These are phyloP conservation scores for Bombus superbus DNA, from an alignment of 1,140 invertebrate species.

Conservation along the genomic window DNA sequence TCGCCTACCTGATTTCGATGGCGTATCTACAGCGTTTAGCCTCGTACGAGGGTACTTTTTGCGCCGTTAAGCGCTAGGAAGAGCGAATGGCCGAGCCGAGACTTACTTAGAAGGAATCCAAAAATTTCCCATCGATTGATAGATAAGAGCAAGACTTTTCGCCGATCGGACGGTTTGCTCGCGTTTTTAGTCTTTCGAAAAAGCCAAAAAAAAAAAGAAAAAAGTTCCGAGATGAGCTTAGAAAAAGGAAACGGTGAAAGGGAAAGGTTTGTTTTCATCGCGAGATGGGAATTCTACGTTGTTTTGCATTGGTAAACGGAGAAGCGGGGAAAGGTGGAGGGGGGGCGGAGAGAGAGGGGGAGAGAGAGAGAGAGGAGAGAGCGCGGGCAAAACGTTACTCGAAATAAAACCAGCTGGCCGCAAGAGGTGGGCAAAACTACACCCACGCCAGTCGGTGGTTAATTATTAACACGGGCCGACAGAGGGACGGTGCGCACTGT, in stretches of 20 bases:
- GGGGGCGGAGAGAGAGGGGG: accelerated
- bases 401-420: constrained; percentile 63
- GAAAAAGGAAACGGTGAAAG: too few species aligned
- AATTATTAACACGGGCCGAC: constrained; percentile 74
- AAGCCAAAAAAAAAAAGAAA: background rate
- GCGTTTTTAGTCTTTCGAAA: too few species aligned
- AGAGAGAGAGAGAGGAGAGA: constrained; percentile 3
- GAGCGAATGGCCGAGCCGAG: too few species aligned
- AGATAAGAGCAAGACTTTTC: too few species aligned
- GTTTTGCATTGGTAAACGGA: constrained; percentile 4
- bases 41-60: too few species aligned
- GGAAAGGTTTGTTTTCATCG: too few species aligned
- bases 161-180: too few species aligned
- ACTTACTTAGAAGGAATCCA: too few species aligned
- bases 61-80: too few species aligned
- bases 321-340: accelerated
- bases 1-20: background rate
- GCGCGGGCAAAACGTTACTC: constrained; percentile 48
- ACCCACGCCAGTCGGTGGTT: constrained; percentile 65
- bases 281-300: constrained; percentile 2
- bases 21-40: too few species aligned
- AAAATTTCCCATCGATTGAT: too few species aligned
- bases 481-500: constrained; percentile 5
- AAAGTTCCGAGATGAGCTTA: background rate
- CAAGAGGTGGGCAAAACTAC: constrained; percentile 58